phyloP scores from a whole-genome alignment of 2,797 vertebrate genomes.

The Anguilla marmorata region DNA sequence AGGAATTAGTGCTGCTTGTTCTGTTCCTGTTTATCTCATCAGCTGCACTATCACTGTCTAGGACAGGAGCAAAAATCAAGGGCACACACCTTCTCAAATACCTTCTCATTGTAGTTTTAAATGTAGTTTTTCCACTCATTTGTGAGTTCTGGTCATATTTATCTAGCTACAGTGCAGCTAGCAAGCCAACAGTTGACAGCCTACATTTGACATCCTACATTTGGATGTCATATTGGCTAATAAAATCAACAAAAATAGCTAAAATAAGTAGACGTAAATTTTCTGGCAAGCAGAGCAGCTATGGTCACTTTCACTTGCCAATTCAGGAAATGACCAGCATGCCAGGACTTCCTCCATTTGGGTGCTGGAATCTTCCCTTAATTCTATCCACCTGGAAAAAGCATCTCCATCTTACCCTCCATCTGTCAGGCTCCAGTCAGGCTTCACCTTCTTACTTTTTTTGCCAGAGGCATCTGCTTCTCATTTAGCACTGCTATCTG shows the following conservation, averaged over 20 bases:
- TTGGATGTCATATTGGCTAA: background rate
- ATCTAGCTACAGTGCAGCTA: background rate
- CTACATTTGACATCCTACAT: background rate
- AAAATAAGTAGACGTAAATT: background rate
- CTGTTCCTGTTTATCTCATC: background rate
- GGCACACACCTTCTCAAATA: too few species aligned
- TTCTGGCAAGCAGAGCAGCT: background rate
- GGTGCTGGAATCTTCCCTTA: background rate
- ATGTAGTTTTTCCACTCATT: background rate
- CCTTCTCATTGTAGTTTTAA: background rate
- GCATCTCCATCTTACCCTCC: background rate
- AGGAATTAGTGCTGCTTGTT: background rate
- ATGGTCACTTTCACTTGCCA: background rate
- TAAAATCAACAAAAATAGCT: background rate
- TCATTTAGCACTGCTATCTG: background rate
- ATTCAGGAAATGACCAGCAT: background rate
- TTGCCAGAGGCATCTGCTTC: background rate
- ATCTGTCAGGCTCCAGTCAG: background rate
- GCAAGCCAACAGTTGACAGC: background rate
- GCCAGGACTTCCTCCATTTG: background rate
- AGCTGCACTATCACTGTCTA: background rate
- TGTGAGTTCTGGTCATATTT: background rate
- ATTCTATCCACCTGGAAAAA: constrained; percentile 15
- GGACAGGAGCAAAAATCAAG: background rate
- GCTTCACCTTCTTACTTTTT: background rate